phyloP scores from a whole-genome alignment of 1,140 invertebrate genomes.

The Aphidius gifuensis region DNA sequence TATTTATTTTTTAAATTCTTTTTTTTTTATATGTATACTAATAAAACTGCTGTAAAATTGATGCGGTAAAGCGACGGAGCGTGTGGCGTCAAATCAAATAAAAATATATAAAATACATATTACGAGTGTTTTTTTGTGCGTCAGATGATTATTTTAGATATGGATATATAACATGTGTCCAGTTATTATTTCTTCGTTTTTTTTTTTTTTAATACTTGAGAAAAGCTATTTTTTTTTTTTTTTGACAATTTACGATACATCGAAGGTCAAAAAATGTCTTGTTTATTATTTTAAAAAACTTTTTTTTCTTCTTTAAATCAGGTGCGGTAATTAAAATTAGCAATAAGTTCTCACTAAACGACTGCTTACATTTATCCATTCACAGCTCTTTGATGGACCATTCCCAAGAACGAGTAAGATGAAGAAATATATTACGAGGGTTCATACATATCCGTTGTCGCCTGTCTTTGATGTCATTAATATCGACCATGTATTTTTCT shows the following conservation, averaged over 20 bases:
- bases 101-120: conserved; percentile 30
- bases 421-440: conserved; percentile 31
- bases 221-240: no score
- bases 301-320: conserved; percentile 37
- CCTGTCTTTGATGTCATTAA: conserved; percentile 49
- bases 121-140: conserved; percentile 27
- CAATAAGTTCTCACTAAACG: conserved; percentile 51
- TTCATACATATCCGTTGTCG: conserved; percentile 54
- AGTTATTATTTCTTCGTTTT: neutral
- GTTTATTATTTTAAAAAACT: no score
- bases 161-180: neutral
- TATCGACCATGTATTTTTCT: conserved; percentile 28
- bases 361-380: conserved; percentile 53
- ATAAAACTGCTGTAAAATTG: no score
- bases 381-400: conserved; percentile 49
- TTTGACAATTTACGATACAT: no score
- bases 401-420: conserved; percentile 41
- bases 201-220: neutral
- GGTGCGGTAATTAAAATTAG: conserved; percentile 52
- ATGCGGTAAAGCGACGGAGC: conserved; percentile 37
- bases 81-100: conserved; percentile 40
- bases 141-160: conserved; percentile 5
- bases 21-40: conserved; percentile 51
- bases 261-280: no score
- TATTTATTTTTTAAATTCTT: conserved; percentile 30